Conservation (phyloP, 2,888 invertebrate genomes). For the Steinernema scapterisci region DNA sequence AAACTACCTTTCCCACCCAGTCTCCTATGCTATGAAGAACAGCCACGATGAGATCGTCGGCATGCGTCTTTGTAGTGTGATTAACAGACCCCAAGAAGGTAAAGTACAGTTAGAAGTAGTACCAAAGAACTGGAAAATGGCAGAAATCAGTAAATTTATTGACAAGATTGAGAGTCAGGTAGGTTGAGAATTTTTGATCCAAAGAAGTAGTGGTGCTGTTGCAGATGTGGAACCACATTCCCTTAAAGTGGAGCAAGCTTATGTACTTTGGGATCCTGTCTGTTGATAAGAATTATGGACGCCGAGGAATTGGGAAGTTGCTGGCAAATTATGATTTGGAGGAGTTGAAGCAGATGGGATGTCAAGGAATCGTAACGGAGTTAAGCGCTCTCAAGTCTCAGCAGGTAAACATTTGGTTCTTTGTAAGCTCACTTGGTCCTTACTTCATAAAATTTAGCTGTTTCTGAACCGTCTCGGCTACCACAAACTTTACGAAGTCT, state of each 20-base stretch:
- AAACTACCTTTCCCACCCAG: background rate
- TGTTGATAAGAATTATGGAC: slow-evolving; percentile 36
- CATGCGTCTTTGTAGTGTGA: slow-evolving; percentile 38
- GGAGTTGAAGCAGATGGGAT: slow-evolving; percentile 38
- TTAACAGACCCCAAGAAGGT: slow-evolving; percentile 33
- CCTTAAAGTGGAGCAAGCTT: slow-evolving; percentile 37
- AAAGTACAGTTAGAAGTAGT: too few species aligned
- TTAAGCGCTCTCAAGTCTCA: slow-evolving; percentile 49
- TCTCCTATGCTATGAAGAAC: slow-evolving; percentile 21
- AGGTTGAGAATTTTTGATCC: background rate
- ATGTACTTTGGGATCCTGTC: slow-evolving; percentile 38
- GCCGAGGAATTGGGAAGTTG: slow-evolving; percentile 40
- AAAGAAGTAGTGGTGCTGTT: background rate
- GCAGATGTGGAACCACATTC: slow-evolving; percentile 45
- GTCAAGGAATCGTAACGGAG: slow-evolving; percentile 45
- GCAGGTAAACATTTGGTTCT: too few species aligned
- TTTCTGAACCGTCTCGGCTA: slow-evolving; percentile 30
- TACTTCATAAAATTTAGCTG: slow-evolving; percentile 34
- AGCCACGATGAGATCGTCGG: slow-evolving; percentile 35
- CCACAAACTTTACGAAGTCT: slow-evolving; percentile 31
- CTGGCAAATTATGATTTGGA: slow-evolving; percentile 41
- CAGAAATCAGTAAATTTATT: too few species aligned
- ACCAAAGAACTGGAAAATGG: too few species aligned
- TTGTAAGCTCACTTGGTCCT: too few species aligned
- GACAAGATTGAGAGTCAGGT: slow-evolving; percentile 43